These are phyloP conservation scores for Drosophila fuyamai DNA, from an alignment of 1,140 invertebrate genomes.

Conservation along the genomic window DNA sequence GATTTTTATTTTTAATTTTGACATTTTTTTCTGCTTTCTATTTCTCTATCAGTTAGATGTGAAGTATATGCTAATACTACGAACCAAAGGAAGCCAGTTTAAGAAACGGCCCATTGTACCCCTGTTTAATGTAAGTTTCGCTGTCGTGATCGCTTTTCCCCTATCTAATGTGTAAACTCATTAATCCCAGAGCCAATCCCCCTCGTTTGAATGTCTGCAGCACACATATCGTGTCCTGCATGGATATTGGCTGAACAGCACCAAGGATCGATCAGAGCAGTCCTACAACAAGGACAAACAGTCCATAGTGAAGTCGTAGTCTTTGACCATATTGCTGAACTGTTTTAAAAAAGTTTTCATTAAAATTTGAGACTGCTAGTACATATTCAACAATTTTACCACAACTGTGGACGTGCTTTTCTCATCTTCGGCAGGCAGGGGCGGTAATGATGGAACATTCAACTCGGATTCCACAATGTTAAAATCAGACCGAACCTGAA, in stretches of 20 bases:
- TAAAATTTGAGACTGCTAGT: slow-evolving; percentile 2
- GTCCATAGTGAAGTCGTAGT: slow-evolving; percentile 39
- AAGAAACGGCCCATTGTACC: slow-evolving; percentile 53
- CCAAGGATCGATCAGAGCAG: slow-evolving; percentile 13
- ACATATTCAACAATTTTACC: slow-evolving; percentile 24
- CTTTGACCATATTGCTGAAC: slow-evolving; percentile 42
- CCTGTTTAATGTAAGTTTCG: slow-evolving; percentile 54
- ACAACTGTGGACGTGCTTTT: slow-evolving; percentile 32
- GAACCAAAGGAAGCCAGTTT: slow-evolving; percentile 73
- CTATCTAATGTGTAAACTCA: background rate
- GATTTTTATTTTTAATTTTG: background rate
- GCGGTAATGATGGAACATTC: slow-evolving; percentile 42
- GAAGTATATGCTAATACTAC: slow-evolving; percentile 83
- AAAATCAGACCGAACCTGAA: slow-evolving; percentile 52
- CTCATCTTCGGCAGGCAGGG: background rate
- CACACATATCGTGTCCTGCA: slow-evolving; percentile 43
- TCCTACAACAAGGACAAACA: slow-evolving; percentile 29
- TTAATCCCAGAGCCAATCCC: slow-evolving; percentile 48
- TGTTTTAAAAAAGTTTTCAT: slow-evolving; percentile 19
- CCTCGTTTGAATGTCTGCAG: slow-evolving; percentile 64
- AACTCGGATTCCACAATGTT: slow-evolving; percentile 33
- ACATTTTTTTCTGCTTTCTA: background rate
- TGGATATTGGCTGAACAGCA: slow-evolving; percentile 59
- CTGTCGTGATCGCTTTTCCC: too few relatives aligned
- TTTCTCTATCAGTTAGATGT: slow-evolving; percentile 82